Evolutionary conservation across 2,797 vertebrate genomes (phyloP).

Genomic region (Harpagifer antarcticus): DNA sequence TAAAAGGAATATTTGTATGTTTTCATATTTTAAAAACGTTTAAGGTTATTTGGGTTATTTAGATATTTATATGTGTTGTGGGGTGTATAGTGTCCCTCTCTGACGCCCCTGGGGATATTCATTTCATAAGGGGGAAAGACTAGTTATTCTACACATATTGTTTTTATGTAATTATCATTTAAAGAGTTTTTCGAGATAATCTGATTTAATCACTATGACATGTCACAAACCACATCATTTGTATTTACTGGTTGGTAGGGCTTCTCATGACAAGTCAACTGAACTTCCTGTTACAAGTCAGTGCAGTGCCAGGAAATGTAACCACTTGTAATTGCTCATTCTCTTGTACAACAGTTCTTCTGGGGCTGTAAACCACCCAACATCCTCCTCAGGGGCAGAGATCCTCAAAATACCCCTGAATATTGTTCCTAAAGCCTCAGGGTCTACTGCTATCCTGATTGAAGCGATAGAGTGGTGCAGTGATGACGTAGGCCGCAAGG

Average conservation of each 20-base stretch:
- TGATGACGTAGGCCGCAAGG: no score
- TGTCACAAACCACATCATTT: background rate
- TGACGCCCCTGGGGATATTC: no score
- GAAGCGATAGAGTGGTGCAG: background rate
- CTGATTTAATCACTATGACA: background rate
- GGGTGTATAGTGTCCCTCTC: no score
- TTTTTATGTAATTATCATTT: no score
- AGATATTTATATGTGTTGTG: no score
- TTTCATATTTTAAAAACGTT: no score
- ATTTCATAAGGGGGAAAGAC: no score
- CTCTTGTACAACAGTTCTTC: constrained; percentile 16
- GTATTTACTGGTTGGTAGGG: background rate
- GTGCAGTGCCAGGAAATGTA: background rate
- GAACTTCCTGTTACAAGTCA: background rate
- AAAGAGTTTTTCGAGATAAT: background rate
- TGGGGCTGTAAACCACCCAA: constrained; percentile 7
- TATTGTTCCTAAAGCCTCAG: background rate
- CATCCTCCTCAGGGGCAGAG: constrained; percentile 18
- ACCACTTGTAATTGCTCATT: background rate
- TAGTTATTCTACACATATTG: no score
- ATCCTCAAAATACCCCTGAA: constrained; percentile 20
- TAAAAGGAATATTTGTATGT: no score
- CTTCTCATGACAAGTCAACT: background rate
- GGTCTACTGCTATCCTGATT: background rate
- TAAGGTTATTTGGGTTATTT: no score